Conservation (phyloP, 2,797 vertebrate species). For the Tarsius wallacei region DNA sequence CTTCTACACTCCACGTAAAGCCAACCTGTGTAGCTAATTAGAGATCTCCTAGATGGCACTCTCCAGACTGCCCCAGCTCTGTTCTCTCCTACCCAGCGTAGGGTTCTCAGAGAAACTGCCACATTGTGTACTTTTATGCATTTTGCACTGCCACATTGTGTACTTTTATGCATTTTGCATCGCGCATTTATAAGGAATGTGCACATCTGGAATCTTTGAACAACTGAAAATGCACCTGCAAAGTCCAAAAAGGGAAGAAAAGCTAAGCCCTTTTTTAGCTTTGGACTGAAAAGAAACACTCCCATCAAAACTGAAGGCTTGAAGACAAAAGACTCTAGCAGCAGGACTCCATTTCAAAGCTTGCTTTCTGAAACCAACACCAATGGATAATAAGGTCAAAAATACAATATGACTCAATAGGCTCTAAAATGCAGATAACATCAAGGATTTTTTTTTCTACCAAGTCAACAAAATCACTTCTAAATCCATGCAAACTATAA, state of each 20-base stretch:
- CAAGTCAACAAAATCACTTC: slow-evolving; percentile 38
- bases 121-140: background rate
- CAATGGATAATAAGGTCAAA: background rate
- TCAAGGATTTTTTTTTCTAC: background rate
- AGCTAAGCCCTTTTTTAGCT: background rate
- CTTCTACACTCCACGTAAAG: background rate
- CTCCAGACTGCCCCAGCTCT: background rate
- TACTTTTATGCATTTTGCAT: background rate
- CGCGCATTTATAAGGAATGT: slow-evolving; percentile 44
- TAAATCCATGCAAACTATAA: slow-evolving; percentile 17
- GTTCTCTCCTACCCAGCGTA: background rate
- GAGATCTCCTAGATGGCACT: background rate
- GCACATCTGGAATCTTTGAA: slow-evolving; percentile 45
- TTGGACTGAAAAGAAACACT: slow-evolving; percentile 70
- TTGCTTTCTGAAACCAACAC: slow-evolving; percentile 54
- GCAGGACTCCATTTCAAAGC: slow-evolving; percentile 9
- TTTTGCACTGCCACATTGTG: background rate
- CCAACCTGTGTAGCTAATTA: background rate
- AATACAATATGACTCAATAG: background rate
- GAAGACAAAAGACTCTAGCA: slow-evolving; percentile 51
- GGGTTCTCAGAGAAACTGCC: slow-evolving; percentile 5
- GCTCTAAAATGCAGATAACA: slow-evolving; percentile 21
- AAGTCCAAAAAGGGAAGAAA: background rate
- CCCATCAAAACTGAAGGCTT: slow-evolving; percentile 50
- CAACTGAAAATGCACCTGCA: slow-evolving; percentile 45